Evolutionary conservation across 30 jellyfish, hydroid and myxozoan species (phyloP).

Genomic region (Aurelia coerulea): DNA sequence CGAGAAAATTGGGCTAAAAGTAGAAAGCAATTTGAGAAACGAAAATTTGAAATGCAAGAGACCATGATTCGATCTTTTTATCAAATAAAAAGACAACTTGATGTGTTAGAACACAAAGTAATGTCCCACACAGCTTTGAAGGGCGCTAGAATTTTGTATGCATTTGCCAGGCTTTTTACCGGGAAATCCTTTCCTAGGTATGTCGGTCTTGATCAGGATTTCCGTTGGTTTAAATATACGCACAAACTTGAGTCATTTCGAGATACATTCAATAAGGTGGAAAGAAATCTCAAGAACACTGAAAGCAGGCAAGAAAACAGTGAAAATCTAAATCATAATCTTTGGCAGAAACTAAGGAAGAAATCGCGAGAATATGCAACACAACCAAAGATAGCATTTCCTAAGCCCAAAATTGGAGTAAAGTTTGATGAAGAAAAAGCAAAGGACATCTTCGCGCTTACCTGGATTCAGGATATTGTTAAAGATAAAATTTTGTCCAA

Average conservation of each 20-base stretch:
- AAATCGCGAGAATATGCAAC: neutral
- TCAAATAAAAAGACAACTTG: neutral
- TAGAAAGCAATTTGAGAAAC: neutral
- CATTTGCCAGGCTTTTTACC: slow-evolving; percentile 4
- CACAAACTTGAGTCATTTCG: slow-evolving; percentile 1
- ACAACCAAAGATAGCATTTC: neutral
- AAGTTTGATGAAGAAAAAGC: slow-evolving; percentile 32
- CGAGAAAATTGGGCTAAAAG: slow-evolving; percentile 6
- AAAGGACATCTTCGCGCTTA: slow-evolving; percentile 31
- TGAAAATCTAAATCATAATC: slow-evolving; percentile 12
- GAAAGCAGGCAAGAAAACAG: slow-evolving; percentile 28
- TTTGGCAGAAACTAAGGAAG: neutral
- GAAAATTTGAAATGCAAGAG: neutral
- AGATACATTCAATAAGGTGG: neutral
- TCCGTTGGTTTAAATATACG: neutral
- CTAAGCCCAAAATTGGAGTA: slow-evolving; percentile 8
- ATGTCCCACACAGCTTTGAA: neutral
- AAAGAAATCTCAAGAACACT: neutral
- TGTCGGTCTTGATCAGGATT: slow-evolving; percentile 25
- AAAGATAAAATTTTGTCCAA: slow-evolving; percentile 25
- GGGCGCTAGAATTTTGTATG: neutral
- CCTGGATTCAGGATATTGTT: slow-evolving; percentile 42
- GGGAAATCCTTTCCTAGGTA: slow-evolving; percentile 33
- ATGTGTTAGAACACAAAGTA: slow-evolving; percentile 13
- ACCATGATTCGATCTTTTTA: neutral